Percentiles rank a stretch among this genome's conserved stretches.
Conservation (phyloP, 2,797 vertebrate genomes). For the Holocentrus rufus region DNA sequence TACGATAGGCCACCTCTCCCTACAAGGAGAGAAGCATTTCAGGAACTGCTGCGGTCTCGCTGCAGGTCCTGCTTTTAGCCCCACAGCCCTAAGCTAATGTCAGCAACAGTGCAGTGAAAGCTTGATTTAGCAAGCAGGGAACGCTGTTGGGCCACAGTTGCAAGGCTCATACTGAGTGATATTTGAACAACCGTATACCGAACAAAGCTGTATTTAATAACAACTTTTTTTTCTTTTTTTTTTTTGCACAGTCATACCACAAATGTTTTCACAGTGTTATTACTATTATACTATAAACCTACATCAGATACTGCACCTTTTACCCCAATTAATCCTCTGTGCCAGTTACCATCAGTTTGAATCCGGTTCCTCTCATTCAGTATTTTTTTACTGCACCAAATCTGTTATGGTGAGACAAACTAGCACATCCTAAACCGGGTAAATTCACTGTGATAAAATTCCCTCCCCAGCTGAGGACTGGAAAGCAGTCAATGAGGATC, state of each 20-base stretch:
- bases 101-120: constrained; percentile 44
- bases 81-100: constrained; percentile 60
- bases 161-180: background rate
- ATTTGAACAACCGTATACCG: background rate
- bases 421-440: background rate
- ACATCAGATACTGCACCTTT: background rate
- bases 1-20: constrained; percentile 73
- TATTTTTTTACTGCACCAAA: background rate
- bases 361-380: too few relatives aligned
- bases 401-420: background rate
- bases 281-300: constrained; percentile 4
- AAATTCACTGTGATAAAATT: background rate
- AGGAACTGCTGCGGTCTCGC: constrained; percentile 62
- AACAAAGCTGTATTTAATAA: background rate
- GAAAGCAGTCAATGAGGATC: constrained; percentile 85
- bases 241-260: background rate
- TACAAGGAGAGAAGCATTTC: constrained; percentile 79
- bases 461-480: constrained; percentile 86
- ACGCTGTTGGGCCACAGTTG: constrained; percentile 11
- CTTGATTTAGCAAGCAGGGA: constrained; percentile 51
- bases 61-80: constrained; percentile 74
- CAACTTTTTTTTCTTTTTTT: background rate
- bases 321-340: background rate
- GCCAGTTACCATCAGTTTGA: too few relatives aligned
- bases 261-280: background rate